Evolutionary conservation across 2,888 invertebrate species (phyloP).

Genomic region (Oscheius myriophilus): DNA sequence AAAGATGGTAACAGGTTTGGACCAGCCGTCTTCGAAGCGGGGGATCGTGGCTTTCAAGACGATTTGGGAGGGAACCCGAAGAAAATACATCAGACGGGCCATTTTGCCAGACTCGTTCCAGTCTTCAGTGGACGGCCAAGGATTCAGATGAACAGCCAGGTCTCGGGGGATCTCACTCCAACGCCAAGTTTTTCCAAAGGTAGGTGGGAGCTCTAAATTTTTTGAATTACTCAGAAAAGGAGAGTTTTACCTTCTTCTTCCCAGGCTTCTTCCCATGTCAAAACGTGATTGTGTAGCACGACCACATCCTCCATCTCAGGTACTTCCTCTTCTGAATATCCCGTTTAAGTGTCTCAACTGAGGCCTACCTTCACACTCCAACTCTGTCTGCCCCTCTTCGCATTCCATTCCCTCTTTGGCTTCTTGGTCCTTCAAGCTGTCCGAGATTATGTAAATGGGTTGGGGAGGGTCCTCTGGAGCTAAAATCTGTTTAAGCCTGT

Average conservation of each 20-base stretch:
- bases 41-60: conserved; percentile 76
- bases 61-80: conserved; percentile 74
- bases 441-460: background rate
- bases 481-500: conserved; percentile 6
- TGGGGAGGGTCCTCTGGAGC: too few species aligned
- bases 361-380: conserved; percentile 11
- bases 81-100: conserved; percentile 12
- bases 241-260: conserved; percentile 13
- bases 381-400: conserved; percentile 5
- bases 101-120: conserved; percentile 38
- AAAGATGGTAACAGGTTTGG: conserved; percentile 75
- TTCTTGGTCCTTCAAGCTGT: background rate
- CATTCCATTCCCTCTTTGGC: background rate
- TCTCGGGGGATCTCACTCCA: conserved; percentile 30
- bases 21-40: conserved; percentile 75
- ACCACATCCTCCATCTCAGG: conserved; percentile 43
- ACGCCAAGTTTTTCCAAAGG: conserved; percentile 19
- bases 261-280: conserved; percentile 43
- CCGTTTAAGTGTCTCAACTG: background rate
- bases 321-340: conserved; percentile 11
- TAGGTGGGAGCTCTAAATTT: conserved; percentile 15
- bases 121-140: conserved; percentile 38
- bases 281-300: conserved; percentile 47
- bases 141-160: conserved; percentile 37
- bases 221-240: background rate